A percentile compares a stretch with the other conserved stretches of the same genome.
Evolutionary conservation across 1,140 invertebrate species (phyloP).

Genomic region (Elysia chlorotica): DNA sequence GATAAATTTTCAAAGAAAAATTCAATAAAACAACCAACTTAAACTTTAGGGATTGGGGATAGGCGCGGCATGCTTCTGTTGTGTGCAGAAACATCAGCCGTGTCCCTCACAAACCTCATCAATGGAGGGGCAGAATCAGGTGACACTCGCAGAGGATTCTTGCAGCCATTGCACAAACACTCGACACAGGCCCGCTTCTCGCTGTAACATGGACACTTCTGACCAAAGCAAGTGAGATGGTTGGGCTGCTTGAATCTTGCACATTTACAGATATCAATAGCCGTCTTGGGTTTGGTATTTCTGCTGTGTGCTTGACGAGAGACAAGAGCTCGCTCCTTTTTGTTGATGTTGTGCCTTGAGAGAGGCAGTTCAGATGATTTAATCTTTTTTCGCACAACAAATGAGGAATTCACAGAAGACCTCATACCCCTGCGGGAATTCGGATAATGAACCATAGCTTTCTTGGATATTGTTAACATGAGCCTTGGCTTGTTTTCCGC

Average conservation of each 20-base stretch:
- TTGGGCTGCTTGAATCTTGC: slow-evolving; percentile 88
- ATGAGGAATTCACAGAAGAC: too few relatives aligned
- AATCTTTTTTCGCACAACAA: not conserved
- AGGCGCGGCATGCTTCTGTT: slow-evolving; percentile 27
- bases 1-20: too few relatives aligned
- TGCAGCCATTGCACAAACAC: slow-evolving; percentile 87
- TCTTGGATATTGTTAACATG: slow-evolving; percentile 19
- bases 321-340: not conserved
- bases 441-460: too few relatives aligned
- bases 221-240: slow-evolving; percentile 89
- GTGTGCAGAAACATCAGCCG: slow-evolving; percentile 13
- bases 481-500: slow-evolving; percentile 1
- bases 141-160: slow-evolving; percentile 74
- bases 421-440: too few relatives aligned
- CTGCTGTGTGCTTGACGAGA: not conserved
- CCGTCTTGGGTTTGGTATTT: not conserved
- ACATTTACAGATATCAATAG: slow-evolving; percentile 74
- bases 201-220: slow-evolving; percentile 90
- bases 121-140: slow-evolving; percentile 24
- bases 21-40: too few relatives aligned
- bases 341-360: not conserved
- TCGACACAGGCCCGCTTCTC: slow-evolving; percentile 79
- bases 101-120: slow-evolving; percentile 7
- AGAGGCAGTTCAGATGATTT: too few relatives aligned
- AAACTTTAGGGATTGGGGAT: slow-evolving; percentile 25